Base-by-base conservation (phyloP, 2,888 invertebrate species). In the Latheticus oryzae region DNA sequence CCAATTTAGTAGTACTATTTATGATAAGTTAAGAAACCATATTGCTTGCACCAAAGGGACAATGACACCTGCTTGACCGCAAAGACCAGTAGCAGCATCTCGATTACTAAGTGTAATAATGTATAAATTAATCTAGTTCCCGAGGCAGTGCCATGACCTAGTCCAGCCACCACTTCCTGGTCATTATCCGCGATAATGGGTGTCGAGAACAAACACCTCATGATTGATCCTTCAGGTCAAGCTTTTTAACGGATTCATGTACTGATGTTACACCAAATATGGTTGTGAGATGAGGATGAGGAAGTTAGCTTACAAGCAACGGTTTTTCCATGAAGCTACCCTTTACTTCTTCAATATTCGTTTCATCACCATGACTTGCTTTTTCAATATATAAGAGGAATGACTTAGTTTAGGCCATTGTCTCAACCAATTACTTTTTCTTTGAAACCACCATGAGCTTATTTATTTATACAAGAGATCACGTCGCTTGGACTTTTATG, bases 71-170 rank as follows among this genome's bases (percentile, higher is more conserved):
- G 50, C 26, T 43, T 43, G 52, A 52, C 52, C 52, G 57, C 33
- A 52, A 50, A 58, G 52, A 58, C 58, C 47, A 58, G 58, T 58
- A 58, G 58, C 52, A 28, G 26, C 26, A 45, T 45, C 43, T 35
- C 45, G 28, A 37, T 40, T 48, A 48, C 32, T 24, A 21, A 42
- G 24, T 45, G 58, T 40, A 58, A 58, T 58, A 48, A 58, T 52
- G 58, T 58, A 32, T 52, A 52, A 61, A 61, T 65, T 64, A 62
- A 65, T 63, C 64, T 62, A 64, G 62, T 58, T 63, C 65, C 61
- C 51, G 33, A 35, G 63, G 66, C 66, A 23, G 53, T 64, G 55
- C 61, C 43, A 48, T 62, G 66, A 66, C 64, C 64, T 51, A 65
- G 63, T 63, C 54, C 48, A 54, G 57, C 37, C 57, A 51, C 28